Evolutionary conservation across 2,113 vertebrate species (phyloP), one percentile per base, ranked within the genome.

Genomic region (Myxocyprinus asiaticus): DNA sequence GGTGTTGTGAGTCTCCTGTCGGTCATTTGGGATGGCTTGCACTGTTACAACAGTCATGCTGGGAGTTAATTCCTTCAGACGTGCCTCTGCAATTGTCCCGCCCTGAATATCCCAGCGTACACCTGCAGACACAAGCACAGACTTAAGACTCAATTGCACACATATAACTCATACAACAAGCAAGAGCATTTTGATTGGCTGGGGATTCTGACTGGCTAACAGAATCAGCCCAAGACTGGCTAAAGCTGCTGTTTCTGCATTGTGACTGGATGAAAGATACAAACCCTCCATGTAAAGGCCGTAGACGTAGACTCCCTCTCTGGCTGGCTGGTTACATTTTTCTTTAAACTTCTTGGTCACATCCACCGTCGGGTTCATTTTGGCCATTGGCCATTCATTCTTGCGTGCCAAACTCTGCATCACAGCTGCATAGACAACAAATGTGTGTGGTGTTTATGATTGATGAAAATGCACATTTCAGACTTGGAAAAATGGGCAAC

Each of bases 311-410:
- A 86, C 88, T 0, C 93, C 91, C 88, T 93, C 91, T 86, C 88
- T 90, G 80, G 89, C 89, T 0, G 93, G 89, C 43, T 94, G 92
- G 81, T 87, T 92, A 81, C 94, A 94, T 76, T 94, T 91, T 73
- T 95, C 94, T 83, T 91, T 94, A 72, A 93, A 93, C 82, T 95
- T 95, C 82, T 94, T 94, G 61, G 91, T 93, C 15, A 88, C 89
- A 6, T 89, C 94, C 4, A 83, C 87, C 0, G 88, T 93, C 65
- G 93, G 86, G 72, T 91, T 83, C 85, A 93, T 94, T 83, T 93
- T 94, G 82, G 94, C 93, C 42, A 94, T 88, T 10, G 94, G 91
- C 94, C 93, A 95, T 87, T 94, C 93, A 9, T 95, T 95, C 90
- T 94, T 94, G 8, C 90, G 88, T 0, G 93, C 92, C 78, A 94